Evolutionary conservation across 2,888 invertebrate genomes (phyloP).

Genomic region (Idaea straminata): DNA sequence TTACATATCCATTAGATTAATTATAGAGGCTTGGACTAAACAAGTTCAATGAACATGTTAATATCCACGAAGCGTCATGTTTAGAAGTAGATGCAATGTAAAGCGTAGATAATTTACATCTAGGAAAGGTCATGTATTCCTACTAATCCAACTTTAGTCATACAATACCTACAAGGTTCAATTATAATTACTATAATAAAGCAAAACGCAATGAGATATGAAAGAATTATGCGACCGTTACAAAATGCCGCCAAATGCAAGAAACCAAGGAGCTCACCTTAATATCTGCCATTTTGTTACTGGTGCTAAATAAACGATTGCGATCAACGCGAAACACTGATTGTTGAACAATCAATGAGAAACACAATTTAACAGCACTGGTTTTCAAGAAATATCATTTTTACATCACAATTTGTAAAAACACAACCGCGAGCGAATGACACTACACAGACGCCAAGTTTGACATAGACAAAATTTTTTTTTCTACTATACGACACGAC

Average conservation of each 20-base stretch:
- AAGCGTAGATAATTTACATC: not conserved
- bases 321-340: constrained; percentile 62
- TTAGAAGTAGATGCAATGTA: not conserved
- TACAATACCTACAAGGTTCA: not conserved
- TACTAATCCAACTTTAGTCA: not conserved
- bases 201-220: not conserved
- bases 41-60: not conserved
- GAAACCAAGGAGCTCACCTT: constrained; percentile 57
- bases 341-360: constrained; percentile 50
- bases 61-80: not conserved
- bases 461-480: constrained; percentile 45
- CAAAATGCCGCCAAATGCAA: constrained; percentile 74
- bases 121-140: not conserved
- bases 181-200: not conserved
- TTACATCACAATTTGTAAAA: constrained; percentile 42
- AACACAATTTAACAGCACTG: constrained; percentile 42
- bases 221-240: constrained; percentile 61
- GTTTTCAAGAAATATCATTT: constrained; percentile 58
- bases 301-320: constrained; percentile 52
- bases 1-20: not conserved
- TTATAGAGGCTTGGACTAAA: not conserved
- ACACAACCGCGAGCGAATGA: constrained; percentile 56
- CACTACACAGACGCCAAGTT: constrained; percentile 53
- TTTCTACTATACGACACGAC: constrained; percentile 15
- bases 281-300: constrained; percentile 77